Conservation (phyloP, 2,113 vertebrate species). For the Megalops atlanticus region DNA sequence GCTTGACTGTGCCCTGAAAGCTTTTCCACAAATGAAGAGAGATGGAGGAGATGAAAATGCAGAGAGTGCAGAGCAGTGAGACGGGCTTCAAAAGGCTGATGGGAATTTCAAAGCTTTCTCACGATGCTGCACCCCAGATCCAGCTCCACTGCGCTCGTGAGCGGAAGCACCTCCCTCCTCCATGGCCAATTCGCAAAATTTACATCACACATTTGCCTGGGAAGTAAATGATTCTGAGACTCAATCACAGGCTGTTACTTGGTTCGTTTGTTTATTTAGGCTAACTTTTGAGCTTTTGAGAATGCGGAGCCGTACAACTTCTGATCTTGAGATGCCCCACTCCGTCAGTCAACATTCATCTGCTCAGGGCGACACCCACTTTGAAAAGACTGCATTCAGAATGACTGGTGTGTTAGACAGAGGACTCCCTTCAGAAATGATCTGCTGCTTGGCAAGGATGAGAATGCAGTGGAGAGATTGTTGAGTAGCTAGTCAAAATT, state of each 20-base stretch:
- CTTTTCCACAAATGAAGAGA: constrained; percentile 49
- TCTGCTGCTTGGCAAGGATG: too few relatives aligned
- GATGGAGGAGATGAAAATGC: constrained; percentile 56
- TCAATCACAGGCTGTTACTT: constrained; percentile 50
- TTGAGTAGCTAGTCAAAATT: too few relatives aligned
- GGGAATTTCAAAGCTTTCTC: constrained; percentile 45
- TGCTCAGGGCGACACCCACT: constrained; percentile 6
- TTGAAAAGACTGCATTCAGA: not conserved
- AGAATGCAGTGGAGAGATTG: too few relatives aligned
- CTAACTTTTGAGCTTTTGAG: constrained; percentile 47
- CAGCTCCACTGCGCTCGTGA: not conserved
- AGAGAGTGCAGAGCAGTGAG: constrained; percentile 51
- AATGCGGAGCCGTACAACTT: constrained; percentile 31
- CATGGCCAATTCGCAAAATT: not conserved
- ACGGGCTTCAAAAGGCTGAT: constrained; percentile 55
- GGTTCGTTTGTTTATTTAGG: constrained; percentile 57
- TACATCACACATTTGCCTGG: not conserved
- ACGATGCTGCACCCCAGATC: not conserved
- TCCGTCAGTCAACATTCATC: constrained; percentile 44
- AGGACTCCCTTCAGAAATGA: not conserved
- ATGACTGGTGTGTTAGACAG: not conserved
- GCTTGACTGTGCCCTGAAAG: constrained; percentile 42
- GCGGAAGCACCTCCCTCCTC: not conserved
- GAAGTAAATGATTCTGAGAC: constrained; percentile 25
- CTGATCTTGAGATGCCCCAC: constrained; percentile 48